Evolutionary conservation across 1,140 invertebrate species (phyloP).

Genomic region (Caerostris extrusa): DNA sequence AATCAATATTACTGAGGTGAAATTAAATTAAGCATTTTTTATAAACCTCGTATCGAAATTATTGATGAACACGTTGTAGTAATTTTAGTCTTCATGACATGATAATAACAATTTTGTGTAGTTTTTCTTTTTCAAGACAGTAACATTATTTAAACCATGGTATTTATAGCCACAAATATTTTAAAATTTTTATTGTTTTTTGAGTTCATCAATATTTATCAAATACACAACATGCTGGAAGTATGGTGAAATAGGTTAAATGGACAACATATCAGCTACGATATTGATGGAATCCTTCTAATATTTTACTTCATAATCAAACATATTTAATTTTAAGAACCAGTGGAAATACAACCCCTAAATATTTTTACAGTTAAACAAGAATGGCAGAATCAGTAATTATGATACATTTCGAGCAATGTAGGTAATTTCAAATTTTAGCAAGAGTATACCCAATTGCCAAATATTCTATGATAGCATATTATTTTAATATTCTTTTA

Average conservation of each 20-base stretch:
- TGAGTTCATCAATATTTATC: background rate
- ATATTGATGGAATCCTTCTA: background rate
- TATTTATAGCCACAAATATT: background rate
- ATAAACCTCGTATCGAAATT: background rate
- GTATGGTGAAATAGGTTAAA: background rate
- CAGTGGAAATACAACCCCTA: background rate
- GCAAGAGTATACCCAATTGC: slow-evolving; percentile 81
- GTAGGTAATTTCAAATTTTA: slow-evolving; percentile 84
- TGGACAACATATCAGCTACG: slow-evolving; percentile 9
- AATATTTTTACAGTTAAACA: slow-evolving; percentile 3
- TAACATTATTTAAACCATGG: background rate
- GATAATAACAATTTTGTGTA: background rate
- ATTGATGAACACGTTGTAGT: too few relatives aligned
- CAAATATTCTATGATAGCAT: too few relatives aligned
- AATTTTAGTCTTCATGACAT: background rate
- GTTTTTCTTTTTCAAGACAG: background rate
- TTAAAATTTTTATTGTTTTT: background rate
- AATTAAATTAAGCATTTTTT: background rate
- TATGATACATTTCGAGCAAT: slow-evolving; percentile 81
- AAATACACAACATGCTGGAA: background rate
- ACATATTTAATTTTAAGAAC: slow-evolving; percentile 43
- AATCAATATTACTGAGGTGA: slow-evolving; percentile 33
- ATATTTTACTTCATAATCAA: slow-evolving; percentile 22
- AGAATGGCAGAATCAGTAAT: slow-evolving; percentile 83
- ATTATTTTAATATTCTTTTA: too few relatives aligned